Conservation (phyloP, 1,140 invertebrate genomes). For the Coptotermes formosanus region DNA sequence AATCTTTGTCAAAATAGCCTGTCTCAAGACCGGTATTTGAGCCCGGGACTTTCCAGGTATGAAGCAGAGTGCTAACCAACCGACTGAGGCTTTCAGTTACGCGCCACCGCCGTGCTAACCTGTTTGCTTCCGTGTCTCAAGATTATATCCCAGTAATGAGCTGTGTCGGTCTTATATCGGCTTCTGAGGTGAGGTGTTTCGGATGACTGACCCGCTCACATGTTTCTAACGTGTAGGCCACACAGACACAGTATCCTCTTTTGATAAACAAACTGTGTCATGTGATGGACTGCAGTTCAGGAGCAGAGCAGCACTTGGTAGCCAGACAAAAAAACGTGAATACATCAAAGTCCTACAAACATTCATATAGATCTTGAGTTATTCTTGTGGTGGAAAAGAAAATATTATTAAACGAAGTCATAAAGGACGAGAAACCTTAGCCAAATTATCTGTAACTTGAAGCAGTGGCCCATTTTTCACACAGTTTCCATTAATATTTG, state of each 20-base stretch:
- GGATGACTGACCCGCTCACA: no score
- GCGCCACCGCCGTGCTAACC: no score
- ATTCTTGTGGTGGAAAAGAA: not conserved
- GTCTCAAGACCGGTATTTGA: no score
- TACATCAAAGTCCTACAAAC: not conserved
- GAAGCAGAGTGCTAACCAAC: no score
- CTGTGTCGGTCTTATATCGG: no score
- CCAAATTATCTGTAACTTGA: not conserved
- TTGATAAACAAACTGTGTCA: not conserved
- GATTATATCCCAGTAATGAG: no score
- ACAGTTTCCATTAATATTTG: not conserved
- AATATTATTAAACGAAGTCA: not conserved
- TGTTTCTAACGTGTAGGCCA: no score
- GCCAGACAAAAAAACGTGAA: not conserved
- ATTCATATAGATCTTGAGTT: not conserved
- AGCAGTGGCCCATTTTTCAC: not conserved
- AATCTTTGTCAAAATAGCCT: no score
- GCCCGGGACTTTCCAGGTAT: no score
- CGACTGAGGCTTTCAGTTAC: no score
- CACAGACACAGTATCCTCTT: not conserved
- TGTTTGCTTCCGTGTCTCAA: no score
- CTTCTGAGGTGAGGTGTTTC: no score
- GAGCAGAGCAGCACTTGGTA: not conserved
- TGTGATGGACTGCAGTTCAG: not conserved
- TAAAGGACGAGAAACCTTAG: not conserved